Evolutionary conservation across 2,888 invertebrate species (phyloP).

Genomic region (Xylocampa areola): DNA sequence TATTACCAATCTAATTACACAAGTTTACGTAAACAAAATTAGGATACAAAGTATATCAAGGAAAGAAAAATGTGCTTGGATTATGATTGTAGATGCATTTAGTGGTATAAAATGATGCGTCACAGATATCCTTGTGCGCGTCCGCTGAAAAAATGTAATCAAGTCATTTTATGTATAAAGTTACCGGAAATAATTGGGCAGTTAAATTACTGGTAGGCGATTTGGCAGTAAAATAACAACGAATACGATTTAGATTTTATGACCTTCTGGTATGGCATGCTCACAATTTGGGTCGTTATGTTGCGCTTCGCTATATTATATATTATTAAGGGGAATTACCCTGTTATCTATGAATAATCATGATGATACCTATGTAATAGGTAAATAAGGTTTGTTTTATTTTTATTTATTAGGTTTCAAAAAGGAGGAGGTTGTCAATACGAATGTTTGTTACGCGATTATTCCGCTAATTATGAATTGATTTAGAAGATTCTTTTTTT

Average conservation of each 20-base stretch:
- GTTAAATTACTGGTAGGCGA: constrained; percentile 32
- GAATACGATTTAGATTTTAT: constrained; percentile 16
- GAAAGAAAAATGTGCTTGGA: constrained; percentile 84
- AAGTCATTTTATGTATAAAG: constrained; percentile 6
- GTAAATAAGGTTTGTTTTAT: too few species aligned
- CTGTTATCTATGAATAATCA: too few species aligned
- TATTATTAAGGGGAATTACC: too few species aligned
- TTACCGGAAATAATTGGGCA: constrained; percentile 32
- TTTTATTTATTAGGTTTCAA: too few species aligned
- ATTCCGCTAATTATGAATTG: too few species aligned
- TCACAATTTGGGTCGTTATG: too few species aligned
- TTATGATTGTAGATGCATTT: constrained; percentile 87
- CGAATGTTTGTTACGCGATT: too few species aligned
- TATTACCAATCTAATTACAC: neutral
- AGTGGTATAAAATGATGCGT: constrained; percentile 83
- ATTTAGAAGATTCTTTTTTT: too few species aligned
- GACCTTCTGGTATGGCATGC: too few species aligned
- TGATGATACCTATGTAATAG: too few species aligned
- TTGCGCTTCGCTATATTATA: too few species aligned
- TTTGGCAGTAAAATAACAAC: constrained; percentile 14
- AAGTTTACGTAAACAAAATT: neutral
- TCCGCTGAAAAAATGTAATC: constrained; percentile 78
- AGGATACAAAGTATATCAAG: constrained; percentile 71
- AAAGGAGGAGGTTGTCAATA: too few species aligned
- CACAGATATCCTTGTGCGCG: constrained; percentile 85